Evolutionary conservation across 2,113 vertebrate species (phyloP), one percentile per base, ranked within the genome.

Genomic region (Pantherophis guttatus): DNA sequence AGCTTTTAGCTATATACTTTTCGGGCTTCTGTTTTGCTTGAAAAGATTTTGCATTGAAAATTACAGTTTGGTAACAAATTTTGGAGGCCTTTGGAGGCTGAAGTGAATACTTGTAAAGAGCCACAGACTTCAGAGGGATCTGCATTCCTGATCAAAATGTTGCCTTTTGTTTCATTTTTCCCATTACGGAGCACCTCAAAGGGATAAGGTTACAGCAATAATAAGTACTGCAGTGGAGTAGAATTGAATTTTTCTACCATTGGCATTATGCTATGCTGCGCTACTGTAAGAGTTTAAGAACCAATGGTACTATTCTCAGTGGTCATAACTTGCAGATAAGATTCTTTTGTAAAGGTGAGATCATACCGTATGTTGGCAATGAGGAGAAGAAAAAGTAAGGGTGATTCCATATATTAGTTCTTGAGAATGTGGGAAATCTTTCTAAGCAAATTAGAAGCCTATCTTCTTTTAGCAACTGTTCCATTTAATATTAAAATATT

Each of bases 401-500:
- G 24, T 10, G 19, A 48, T 65, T 8, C 19, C 2, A 2, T 23
- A 44, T 65, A 26, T 65, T 65, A 95, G 89, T 92, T 89, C 88
- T 52, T 87, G 94, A 93, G 94, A 95, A 58, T 94, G 94, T 90
- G 0, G 52, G 10, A 89, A 88, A 93, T 91, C 89, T 95, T 93
- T 93, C 86, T 0, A 50, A 0, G 50, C 94, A 90, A 91, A 70
- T 95, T 96, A 95, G 96, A 95, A 88, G 95, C 91, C 91, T 93
- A 90, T 92, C 0, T 0, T 57, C 0, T 0, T 95, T 95, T 93
- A 95, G 92, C 93, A 91, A 23, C 81, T 95, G 89, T 91, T 94
- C 95, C 94, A 96, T 95, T 96, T 96, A 96, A 95, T 96, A 94
- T 89, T 58, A 89, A 81, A 58, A 15, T 92, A 92, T 96, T 90